Percentiles rank a stretch among this genome's conserved stretches.
These are phyloP conservation scores for Asbolus verrucosus DNA, from an alignment of 1,140 invertebrate species.

Conservation along the genomic window DNA sequence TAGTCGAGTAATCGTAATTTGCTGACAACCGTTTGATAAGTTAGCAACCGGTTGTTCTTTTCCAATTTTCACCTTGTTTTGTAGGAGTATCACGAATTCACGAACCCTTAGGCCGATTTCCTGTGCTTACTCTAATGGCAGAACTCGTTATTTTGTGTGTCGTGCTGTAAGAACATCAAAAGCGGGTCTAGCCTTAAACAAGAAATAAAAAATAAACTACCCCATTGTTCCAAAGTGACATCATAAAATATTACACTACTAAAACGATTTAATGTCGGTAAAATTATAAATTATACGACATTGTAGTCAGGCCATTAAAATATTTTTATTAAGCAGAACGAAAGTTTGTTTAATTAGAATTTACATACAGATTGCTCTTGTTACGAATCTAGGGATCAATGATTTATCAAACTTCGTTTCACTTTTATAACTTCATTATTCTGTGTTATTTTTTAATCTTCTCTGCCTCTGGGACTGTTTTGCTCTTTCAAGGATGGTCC, in stretches of 20 bases:
- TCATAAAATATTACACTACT: slow-evolving; percentile 23
- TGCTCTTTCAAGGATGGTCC: too few species aligned
- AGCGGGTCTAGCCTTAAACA: background rate
- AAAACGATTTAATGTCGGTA: slow-evolving; percentile 30
- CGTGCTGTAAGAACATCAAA: background rate
- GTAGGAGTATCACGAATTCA: too few species aligned
- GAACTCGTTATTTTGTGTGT: background rate
- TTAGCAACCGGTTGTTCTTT: too few species aligned
- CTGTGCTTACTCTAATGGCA: too few species aligned
- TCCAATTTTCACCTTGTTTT: too few species aligned
- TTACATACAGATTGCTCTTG: slow-evolving; percentile 11
- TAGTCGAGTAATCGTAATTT: too few species aligned
- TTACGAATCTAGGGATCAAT: background rate
- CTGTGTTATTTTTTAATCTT: slow-evolving; percentile 19
- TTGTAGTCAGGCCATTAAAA: slow-evolving; percentile 15
- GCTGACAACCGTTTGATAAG: too few species aligned
- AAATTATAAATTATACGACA: slow-evolving; percentile 16
- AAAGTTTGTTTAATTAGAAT: slow-evolving; percentile 11
- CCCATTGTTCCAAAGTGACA: slow-evolving; percentile 22
- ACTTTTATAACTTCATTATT: slow-evolving; percentile 12
- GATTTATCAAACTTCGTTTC: background rate
- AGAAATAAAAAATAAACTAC: slow-evolving; percentile 12
- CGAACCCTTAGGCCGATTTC: too few species aligned
- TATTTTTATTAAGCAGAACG: background rate
- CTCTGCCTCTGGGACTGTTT: too few species aligned